Conservation (phyloP, 2,113 vertebrate genomes). For the Synchiropus splendidus region DNA sequence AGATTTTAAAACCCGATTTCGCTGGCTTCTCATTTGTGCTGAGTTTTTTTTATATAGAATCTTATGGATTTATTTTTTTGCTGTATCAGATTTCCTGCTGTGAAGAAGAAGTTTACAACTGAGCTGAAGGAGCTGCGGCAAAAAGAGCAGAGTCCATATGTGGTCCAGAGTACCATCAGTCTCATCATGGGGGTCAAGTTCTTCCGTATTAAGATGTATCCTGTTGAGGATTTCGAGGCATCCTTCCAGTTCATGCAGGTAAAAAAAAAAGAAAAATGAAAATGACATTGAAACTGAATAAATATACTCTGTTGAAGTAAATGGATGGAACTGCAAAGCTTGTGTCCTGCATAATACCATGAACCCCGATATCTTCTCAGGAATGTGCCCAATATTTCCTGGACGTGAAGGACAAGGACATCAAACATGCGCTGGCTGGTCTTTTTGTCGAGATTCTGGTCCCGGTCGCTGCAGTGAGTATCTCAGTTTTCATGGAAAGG, state of each 20-base stretch:
- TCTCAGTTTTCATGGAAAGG: not conserved
- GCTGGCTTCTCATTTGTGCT: not conserved
- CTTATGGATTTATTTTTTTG: conserved; percentile 7
- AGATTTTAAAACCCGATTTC: too few relatives aligned
- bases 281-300: not conserved
- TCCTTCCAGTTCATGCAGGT: conserved; percentile 99
- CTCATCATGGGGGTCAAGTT: conserved; percentile 99
- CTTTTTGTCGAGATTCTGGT: conserved; percentile 97
- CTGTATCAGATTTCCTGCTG: conserved; percentile 55
- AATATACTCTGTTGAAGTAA: not conserved
- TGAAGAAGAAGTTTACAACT: conserved; percentile 92
- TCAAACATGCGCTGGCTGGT: conserved; percentile 91
- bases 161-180: conserved; percentile 90
- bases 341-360: not conserved
- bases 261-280: conserved; percentile 13
- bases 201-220: conserved; percentile 98
- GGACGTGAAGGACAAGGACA: conserved; percentile 98
- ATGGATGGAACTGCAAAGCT: not conserved
- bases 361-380: conserved; percentile 37
- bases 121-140: conserved; percentile 92
- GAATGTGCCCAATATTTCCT: conserved; percentile 91
- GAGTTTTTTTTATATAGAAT: conserved; percentile 16
- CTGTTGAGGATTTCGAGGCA: conserved; percentile 96
- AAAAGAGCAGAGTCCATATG: conserved; percentile 88
- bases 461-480: conserved; percentile 90